Conservation (phyloP, 2,888 invertebrate genomes). For the Trissoscelio sp. region DNA sequence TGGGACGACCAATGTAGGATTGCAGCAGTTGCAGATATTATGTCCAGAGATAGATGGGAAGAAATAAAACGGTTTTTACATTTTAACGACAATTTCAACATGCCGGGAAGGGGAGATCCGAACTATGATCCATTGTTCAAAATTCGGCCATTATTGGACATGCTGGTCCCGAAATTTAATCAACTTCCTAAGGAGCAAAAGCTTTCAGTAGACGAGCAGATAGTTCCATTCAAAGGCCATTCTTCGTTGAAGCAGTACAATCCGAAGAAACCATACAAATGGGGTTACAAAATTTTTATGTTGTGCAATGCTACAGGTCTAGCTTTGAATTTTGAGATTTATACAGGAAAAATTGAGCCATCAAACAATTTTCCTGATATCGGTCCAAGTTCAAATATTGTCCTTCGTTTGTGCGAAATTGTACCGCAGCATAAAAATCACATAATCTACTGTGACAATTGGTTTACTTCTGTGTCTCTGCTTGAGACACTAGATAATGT, state of each 20-base stretch:
- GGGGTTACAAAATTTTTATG: constrained; percentile 40
- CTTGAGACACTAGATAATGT: constrained; percentile 4
- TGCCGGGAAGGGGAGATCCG: constrained; percentile 19
- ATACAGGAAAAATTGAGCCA: constrained; percentile 29
- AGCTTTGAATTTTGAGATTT: constrained; percentile 40
- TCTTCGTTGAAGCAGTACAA: constrained; percentile 36
- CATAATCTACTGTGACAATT: constrained; percentile 31
- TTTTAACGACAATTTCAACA: constrained; percentile 35
- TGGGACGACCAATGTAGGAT: constrained; percentile 44
- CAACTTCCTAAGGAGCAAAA: constrained; percentile 35
- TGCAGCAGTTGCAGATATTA: constrained; percentile 42
- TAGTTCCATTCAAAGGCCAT: constrained; percentile 35
- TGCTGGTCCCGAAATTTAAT: constrained; percentile 38
- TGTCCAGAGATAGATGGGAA: constrained; percentile 44
- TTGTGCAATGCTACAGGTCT: constrained; percentile 29
- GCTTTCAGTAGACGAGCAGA: constrained; percentile 35
- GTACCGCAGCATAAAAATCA: constrained; percentile 20
- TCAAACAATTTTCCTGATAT: constrained; percentile 37
- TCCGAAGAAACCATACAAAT: constrained; percentile 44
- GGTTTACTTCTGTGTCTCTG: constrained; percentile 31
- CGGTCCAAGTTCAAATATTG: constrained; percentile 37
- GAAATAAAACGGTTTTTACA: constrained; percentile 38
- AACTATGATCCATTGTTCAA: constrained; percentile 31
- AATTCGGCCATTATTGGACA: constrained; percentile 25
- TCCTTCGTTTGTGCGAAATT: constrained; percentile 5